Conservation (phyloP, 2,113 vertebrate genomes). For the Peromyscus maniculatus region DNA sequence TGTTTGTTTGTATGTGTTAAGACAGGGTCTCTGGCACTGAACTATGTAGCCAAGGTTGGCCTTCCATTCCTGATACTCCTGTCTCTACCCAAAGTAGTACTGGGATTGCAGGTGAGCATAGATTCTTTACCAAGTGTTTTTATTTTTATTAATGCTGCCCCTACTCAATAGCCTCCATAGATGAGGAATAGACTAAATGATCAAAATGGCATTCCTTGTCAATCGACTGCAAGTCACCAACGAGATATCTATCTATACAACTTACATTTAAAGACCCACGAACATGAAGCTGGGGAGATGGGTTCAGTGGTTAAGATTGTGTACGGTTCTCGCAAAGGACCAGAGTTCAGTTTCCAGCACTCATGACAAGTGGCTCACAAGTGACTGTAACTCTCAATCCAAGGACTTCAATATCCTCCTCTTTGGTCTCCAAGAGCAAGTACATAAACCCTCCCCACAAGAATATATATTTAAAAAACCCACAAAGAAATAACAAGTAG, state of each 20-base stretch:
- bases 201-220: background rate
- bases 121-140: constrained; percentile 61
- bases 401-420: background rate
- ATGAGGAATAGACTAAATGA: constrained; percentile 7
- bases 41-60: background rate
- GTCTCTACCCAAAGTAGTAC: background rate
- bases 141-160: constrained; percentile 55
- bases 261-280: constrained; percentile 1
- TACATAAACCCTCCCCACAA: background rate
- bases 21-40: background rate
- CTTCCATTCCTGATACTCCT: background rate
- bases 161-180: background rate
- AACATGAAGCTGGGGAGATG: background rate
- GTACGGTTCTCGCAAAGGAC: background rate
- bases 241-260: background rate
- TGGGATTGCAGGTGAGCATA: background rate
- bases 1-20: background rate
- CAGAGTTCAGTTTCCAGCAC: background rate
- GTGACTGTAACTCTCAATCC: background rate
- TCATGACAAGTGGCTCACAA: background rate
- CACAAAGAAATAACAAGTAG: background rate
- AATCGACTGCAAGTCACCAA: background rate
- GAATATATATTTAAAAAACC: background rate
- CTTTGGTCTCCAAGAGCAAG: background rate
- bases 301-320: background rate